Percentiles rank a stretch among this genome's conserved stretches.
These are phyloP conservation scores for Arremon brunneinucha DNA, from an alignment of 2,797 vertebrate species.

Conservation along the genomic window DNA sequence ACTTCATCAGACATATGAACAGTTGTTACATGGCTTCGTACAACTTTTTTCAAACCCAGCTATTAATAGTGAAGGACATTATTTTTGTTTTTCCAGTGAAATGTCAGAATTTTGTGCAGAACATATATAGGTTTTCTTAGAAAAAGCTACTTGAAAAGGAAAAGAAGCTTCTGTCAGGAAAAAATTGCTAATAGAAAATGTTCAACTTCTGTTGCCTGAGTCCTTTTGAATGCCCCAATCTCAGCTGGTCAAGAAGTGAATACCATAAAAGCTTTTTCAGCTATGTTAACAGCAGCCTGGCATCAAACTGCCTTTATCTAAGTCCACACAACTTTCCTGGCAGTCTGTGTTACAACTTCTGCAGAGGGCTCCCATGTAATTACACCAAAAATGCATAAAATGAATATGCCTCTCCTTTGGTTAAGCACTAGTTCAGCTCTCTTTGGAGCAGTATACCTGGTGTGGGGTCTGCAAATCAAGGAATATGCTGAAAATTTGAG, in stretches of 20 bases:
- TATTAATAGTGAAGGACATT: not conserved
- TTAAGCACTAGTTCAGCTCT: not conserved
- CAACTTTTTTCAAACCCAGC: not conserved
- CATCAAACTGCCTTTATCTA: not conserved
- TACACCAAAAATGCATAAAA: not conserved
- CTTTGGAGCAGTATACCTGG: not conserved
- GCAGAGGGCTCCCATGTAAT: not conserved
- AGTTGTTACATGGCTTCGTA: not conserved
- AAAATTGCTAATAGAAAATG: not conserved
- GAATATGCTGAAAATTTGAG: not conserved
- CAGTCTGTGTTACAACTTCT: not conserved
- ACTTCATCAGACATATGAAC: not conserved
- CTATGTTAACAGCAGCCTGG: not conserved
- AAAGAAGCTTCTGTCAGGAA: not conserved
- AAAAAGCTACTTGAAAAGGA: not conserved
- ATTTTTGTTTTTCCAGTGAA: not conserved
- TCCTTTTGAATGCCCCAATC: not conserved
- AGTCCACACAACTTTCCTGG: not conserved
- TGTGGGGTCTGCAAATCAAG: not conserved
- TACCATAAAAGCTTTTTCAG: not conserved
- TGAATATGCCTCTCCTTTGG: not conserved
- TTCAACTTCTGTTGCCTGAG: not conserved
- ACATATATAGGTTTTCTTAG: not conserved
- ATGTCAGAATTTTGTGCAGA: not conserved
- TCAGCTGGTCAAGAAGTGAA: not conserved